Conservation (phyloP, 2,113 vertebrate species). For the Pygoscelis adeliae region DNA sequence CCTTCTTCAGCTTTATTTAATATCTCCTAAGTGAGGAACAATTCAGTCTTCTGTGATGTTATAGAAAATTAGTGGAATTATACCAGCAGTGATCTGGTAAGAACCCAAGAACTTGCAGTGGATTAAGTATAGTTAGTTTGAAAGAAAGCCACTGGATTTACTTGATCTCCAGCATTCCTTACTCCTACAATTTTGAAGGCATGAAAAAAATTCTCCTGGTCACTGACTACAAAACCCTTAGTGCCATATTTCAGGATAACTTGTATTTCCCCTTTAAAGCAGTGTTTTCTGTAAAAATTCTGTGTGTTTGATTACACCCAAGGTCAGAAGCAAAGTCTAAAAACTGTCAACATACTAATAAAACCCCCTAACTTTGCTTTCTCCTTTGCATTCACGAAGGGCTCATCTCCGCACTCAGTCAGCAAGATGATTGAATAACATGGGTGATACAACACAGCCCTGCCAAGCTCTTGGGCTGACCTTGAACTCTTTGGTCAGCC, state of each 20-base stretch:
- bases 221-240: neutral
- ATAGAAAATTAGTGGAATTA: neutral
- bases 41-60: neutral
- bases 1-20: neutral
- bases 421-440: conserved; percentile 23
- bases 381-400: neutral
- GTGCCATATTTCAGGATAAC: neutral
- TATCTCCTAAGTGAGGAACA: neutral
- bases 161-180: neutral
- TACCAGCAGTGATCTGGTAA: neutral
- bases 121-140: neutral
- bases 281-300: neutral
- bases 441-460: neutral
- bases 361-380: neutral
- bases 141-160: neutral
- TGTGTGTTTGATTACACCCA: neutral
- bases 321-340: neutral
- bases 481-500: conserved; percentile 18
- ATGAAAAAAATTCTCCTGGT: neutral
- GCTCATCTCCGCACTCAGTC: neutral
- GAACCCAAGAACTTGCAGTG: neutral
- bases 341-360: neutral
- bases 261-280: neutral
- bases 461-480: neutral
- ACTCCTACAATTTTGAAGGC: neutral